Percentiles rank a stretch among this genome's conserved stretches.
Evolutionary conservation across 1,140 invertebrate species (phyloP).

Genomic region (Cyphomyrmex costatus): DNA sequence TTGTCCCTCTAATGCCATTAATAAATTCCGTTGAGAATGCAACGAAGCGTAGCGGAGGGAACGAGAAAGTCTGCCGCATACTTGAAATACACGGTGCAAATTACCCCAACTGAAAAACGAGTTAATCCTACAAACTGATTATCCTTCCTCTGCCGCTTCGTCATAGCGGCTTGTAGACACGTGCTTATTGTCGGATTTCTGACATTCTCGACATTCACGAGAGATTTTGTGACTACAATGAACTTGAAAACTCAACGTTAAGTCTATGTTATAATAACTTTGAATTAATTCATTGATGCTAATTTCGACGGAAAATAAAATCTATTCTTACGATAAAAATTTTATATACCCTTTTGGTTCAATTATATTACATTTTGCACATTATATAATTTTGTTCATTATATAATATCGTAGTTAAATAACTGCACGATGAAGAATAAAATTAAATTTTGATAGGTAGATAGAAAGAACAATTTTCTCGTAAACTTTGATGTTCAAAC

Average conservation of each 20-base stretch:
- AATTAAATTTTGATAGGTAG: not conserved
- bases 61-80: not conserved
- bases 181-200: not conserved
- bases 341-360: not conserved
- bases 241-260: not conserved
- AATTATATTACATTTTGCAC: not conserved
- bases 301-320: not conserved
- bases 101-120: not conserved
- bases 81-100: constrained; percentile 29
- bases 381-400: not conserved
- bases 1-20: constrained; percentile 44
- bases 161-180: not conserved
- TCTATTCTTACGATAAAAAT: not conserved
- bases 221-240: not conserved
- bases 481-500: not conserved
- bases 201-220: not conserved
- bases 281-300: too few species aligned
- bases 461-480: not conserved
- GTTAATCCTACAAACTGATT: constrained; percentile 37
- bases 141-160: not conserved
- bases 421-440: not conserved
- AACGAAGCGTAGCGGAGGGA: constrained; percentile 15
- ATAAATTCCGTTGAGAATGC: constrained; percentile 50
- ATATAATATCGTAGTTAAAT: not conserved
- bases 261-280: not conserved